Percentiles rank a stretch among this genome's conserved stretches.
Evolutionary conservation across 1,140 invertebrate species (phyloP).

Genomic region (Bombus ignitus): DNA sequence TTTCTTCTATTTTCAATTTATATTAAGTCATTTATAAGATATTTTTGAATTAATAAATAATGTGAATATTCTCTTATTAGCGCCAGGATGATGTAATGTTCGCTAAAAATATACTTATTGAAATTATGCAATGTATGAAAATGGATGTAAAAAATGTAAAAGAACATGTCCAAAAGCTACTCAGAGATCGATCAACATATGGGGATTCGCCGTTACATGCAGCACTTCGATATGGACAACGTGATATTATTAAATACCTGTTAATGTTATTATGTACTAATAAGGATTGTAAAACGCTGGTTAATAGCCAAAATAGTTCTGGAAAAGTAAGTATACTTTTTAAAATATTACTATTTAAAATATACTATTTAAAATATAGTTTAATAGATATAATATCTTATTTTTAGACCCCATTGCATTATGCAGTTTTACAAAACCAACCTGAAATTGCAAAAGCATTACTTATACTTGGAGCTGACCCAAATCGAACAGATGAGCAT

Average conservation of each 20-base stretch:
- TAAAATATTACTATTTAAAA: too few species aligned
- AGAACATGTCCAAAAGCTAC: slow-evolving; percentile 61
- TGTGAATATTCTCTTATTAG: slow-evolving; percentile 32
- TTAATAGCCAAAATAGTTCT: slow-evolving; percentile 73
- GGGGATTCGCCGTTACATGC: slow-evolving; percentile 76
- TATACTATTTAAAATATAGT: too few species aligned
- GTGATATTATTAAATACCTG: slow-evolving; percentile 67
- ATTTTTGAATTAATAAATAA: slow-evolving; percentile 2
- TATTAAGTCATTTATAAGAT: background rate
- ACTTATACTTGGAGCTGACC: slow-evolving; percentile 80
- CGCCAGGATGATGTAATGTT: slow-evolving; percentile 57
- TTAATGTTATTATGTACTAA: slow-evolving; percentile 69
- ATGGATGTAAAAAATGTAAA: slow-evolving; percentile 34
- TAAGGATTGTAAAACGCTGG: slow-evolving; percentile 61
- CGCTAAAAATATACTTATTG: slow-evolving; percentile 61
- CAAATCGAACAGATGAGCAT: slow-evolving; percentile 80
- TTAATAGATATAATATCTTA: slow-evolving; percentile 56
- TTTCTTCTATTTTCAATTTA: background rate
- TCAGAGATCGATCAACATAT: slow-evolving; percentile 70
- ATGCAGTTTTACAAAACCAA: slow-evolving; percentile 81
- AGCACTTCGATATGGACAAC: slow-evolving; percentile 72
- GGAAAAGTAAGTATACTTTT: slow-evolving; percentile 67
- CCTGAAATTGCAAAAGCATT: slow-evolving; percentile 77
- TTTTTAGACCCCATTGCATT: slow-evolving; percentile 82
- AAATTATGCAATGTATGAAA: slow-evolving; percentile 61